Base-by-base conservation (phyloP, 2,888 invertebrate species). In the Adelphocoris suturalis region DNA sequence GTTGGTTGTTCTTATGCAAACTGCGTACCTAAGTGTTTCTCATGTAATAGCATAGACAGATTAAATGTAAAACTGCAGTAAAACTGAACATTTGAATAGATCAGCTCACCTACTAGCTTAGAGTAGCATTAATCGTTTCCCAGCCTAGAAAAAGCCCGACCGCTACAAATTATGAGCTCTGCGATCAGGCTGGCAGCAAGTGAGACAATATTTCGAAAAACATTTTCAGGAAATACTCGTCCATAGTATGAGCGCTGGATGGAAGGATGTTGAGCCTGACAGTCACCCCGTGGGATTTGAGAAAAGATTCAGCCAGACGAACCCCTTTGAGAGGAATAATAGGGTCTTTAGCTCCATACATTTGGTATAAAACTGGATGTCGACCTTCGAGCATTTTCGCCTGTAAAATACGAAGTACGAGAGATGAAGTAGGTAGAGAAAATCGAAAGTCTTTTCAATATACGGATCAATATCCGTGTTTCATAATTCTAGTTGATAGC, bases 261-360 rank as follows among this genome's bases (percentile, higher is more conserved):
- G 88, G 88, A 4, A 88, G 52, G 13, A 80, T 37, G 27, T 14
- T 47, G 23, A 78, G 55, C 52, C 14, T 78, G 37, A 80, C 23
- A 1, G 27, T 12, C 27, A 88, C 88, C 48, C 55, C 52, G 28
- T 23, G 16, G 1, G n/a, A 27, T 46, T 55, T 88, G 5, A 88
- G 80, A 46, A 78, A 80, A 1, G 27, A 19, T 28, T 88, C 78
- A 23, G 78, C 47, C 88, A 80, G 13, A 5, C 57, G 52, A 12
- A 88, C 57, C 9, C 88, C 88, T 27, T 80, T 19, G 27, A 76
- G 14, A 14, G 88, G 88, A 12, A 88, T 80, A 27, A 88, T 78
- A 14, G 52, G 78, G 37, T 88, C 88, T 78, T 88, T 48, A 0
- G 52, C 52, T 0, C 88, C 88, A 28, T 55, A 46, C n/a, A 88